phyloP scores from a whole-genome alignment of 2,888 invertebrate genomes.

The Hirtodrosophila confusa region DNA sequence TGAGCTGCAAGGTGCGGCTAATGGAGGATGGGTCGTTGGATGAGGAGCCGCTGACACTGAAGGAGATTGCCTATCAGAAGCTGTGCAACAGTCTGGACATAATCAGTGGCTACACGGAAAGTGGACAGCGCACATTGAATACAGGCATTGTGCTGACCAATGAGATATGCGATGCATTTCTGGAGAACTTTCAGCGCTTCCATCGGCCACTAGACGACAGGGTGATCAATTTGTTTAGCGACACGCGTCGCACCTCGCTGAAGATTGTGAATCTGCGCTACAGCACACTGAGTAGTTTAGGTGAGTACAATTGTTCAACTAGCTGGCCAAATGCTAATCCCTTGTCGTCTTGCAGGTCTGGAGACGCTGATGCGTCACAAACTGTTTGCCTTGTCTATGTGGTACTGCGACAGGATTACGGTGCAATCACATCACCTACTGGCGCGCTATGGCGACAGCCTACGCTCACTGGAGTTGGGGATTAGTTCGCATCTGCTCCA shows the following conservation, averaged over 20 bases:
- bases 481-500: conserved; percentile 87
- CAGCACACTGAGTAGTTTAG: conserved; percentile 89
- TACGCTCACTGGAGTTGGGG: conserved; percentile 89
- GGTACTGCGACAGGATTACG: conserved; percentile 89
- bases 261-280: conserved; percentile 89
- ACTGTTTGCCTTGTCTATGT: conserved; percentile 89
- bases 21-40: conserved; percentile 83
- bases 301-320: conserved; percentile 77
- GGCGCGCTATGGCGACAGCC: conserved; percentile 88
- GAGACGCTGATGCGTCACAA: conserved; percentile 89
- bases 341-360: conserved; percentile 82
- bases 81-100: conserved; percentile 82
- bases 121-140: conserved; percentile 83
- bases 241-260: conserved; percentile 88
- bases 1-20: conserved; percentile 84
- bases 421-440: conserved; percentile 88
- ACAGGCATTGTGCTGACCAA: conserved; percentile 88
- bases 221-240: conserved; percentile 89
- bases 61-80: conserved; percentile 83
- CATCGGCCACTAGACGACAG: conserved; percentile 87
- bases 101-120: conserved; percentile 72
- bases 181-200: conserved; percentile 83
- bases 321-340: no score
- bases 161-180: conserved; percentile 88
- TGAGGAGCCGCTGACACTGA: conserved; percentile 83